Evolutionary conservation across 2,888 invertebrate species (phyloP).

Genomic region (Cerastis rubricosa): DNA sequence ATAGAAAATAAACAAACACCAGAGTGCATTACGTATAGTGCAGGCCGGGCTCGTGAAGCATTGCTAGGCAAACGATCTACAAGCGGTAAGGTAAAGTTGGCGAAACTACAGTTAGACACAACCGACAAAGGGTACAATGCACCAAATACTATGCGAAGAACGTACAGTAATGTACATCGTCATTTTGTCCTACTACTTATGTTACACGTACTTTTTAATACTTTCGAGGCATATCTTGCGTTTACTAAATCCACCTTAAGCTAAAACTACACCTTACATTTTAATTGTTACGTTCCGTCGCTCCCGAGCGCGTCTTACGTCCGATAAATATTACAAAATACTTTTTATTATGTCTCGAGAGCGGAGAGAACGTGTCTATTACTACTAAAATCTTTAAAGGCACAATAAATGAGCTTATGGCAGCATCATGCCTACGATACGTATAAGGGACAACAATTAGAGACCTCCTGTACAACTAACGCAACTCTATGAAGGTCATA

Average conservation of each 20-base stretch:
- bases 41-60: constrained; percentile 47
- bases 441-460: constrained; percentile 75
- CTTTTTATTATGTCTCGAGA: constrained; percentile 63
- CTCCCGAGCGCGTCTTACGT: constrained; percentile 58
- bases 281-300: constrained; percentile 56
- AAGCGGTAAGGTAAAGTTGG: constrained; percentile 75
- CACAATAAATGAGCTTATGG: constrained; percentile 86
- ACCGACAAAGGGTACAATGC: constrained; percentile 87
- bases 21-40: constrained; percentile 72
- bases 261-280: constrained; percentile 81
- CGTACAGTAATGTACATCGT: constrained; percentile 89
- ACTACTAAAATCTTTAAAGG: constrained; percentile 80
- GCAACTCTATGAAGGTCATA: constrained; percentile 71
- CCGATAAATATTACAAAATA: constrained; percentile 62
- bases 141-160: constrained; percentile 88
- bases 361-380: constrained; percentile 65
- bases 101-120: constrained; percentile 74
- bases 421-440: constrained; percentile 82
- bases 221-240: constrained; percentile 88
- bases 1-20: constrained; percentile 70
- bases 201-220: constrained; percentile 88
- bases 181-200: constrained; percentile 85
- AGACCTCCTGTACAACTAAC: constrained; percentile 75
- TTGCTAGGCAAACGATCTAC: constrained; percentile 67
- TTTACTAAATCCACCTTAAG: constrained; percentile 84